These are phyloP conservation scores for Zoanthus sansibaricus DNA, from an alignment of 92 coral and sea anemone species.

Conservation along the genomic window DNA sequence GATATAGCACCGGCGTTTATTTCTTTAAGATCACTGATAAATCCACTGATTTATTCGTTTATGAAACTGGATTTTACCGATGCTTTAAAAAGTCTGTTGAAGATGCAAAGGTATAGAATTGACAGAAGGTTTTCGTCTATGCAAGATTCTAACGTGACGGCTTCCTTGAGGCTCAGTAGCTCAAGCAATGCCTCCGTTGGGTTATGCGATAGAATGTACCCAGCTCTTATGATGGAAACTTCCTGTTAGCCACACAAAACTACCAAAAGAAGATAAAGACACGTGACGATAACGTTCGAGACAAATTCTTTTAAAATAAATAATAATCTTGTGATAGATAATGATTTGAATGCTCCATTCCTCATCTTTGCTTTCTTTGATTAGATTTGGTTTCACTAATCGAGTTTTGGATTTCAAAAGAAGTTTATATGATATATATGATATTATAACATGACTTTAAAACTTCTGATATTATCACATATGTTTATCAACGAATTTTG, in stretches of 20 bases:
- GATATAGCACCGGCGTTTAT: conserved; percentile 41
- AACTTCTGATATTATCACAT: no score
- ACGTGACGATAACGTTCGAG: no score
- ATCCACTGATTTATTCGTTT: conserved; percentile 32
- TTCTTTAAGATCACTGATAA: conserved; percentile 21
- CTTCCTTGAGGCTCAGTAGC: conserved; percentile 12
- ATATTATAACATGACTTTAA: no score
- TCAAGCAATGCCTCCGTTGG: conserved; percentile 29
- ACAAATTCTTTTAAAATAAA: no score
- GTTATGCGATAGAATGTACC: neutral
- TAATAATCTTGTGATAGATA: no score
- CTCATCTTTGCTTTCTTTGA: no score
- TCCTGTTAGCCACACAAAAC: neutral
- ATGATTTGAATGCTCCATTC: neutral
- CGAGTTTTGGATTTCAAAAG: no score
- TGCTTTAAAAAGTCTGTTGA: conserved; percentile 12
- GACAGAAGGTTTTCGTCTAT: neutral
- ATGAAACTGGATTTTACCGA: conserved; percentile 35
- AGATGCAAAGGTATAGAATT: neutral
- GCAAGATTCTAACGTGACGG: conserved; percentile 3
- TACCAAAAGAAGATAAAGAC: no score
- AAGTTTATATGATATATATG: no score
- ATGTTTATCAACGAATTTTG: no score
- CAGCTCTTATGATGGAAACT: conserved; percentile 17
- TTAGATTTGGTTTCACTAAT: no score